Evolutionary conservation across 1,140 invertebrate species (phyloP), one percentile per base, ranked within the genome.

Genomic region (Coenobita brevimanus): DNA sequence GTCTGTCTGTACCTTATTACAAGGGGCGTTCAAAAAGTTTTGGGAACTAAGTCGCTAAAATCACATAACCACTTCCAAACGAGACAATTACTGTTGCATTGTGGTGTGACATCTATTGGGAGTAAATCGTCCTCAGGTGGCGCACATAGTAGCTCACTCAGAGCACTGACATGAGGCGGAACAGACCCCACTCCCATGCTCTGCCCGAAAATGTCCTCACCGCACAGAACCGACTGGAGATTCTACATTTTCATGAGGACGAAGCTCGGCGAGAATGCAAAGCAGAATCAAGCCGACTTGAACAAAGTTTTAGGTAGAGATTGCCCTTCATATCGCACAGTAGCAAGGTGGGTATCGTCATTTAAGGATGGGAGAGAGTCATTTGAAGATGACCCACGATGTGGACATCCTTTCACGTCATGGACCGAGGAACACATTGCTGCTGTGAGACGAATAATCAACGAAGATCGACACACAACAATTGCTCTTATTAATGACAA

Each of bases 281-380:
- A 33, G 2, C 67, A 21, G n/a, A 57, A 13, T 57, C 54, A 57
- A 57, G 10, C 54, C n/a, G 54, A 57, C 54, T 71, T 0, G 67
- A 71, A 33, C 0, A 71, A 24, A 71, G 67, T 71, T 33, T 33
- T 71, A 24, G 67, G 30, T 33, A 2, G 2, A 15, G 67, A 71
- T 30, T 17, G 30, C 67, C 67, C 67, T 71, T 71, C 67, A 57
- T 30, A 71, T 71, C 67, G 67, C 67, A 30, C 67, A n/a, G 67
- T 1, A 71, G 67, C 67, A 71, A 71, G 67, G 3, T n/a, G 67
- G 67, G 67, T 2, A 33, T 71, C 33, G 17, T 71, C 67, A 27
- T 71, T 24, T 71, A 33, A 71, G 30, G 33, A 71, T 21, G 67
- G 67, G 30, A 71, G 67, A 71, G 67, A 71, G 33, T 71, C 67